Base-by-base conservation (phyloP, 2,888 invertebrate species). In the Agrotis puta region DNA sequence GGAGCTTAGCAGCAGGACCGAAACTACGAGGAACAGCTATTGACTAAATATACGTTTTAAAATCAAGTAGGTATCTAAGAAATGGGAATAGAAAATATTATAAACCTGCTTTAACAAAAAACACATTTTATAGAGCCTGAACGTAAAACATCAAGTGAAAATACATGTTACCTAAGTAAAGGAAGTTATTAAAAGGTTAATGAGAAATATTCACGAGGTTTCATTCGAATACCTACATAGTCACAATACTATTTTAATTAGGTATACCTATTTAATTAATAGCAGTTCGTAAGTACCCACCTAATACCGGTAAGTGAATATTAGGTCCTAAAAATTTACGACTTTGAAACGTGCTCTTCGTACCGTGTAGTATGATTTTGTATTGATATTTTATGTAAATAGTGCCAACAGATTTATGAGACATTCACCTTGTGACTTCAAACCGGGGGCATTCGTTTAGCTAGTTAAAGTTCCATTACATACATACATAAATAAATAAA, bases 381-480 rank as follows among this genome's bases (percentile, higher is more conserved):
- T 77, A 62, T 70, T 57, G 16, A 61, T 64, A 56, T 77, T 61
- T 73, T 69, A 69, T 57, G 61, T 59, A 54, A 59, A 64, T 61
- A 51, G n/a, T 51, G 56, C 43, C 22, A 39, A 16, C 4, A 51
- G 51, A 57, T 74, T 74, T 47, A 45, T 58, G 39, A 66, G 74
- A 51, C 68, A 64, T 80, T 79, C 71, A 80, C 76, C 71, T 76
- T 56, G 57, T 62, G 54, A 53, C 73, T 72, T 53, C 45, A 24
- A 54, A 54, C 51, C 53, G 65, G 47, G 3, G 22, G 48, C 51
- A 62, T 48, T 27, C 27, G 5, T 27, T 5, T 27, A 27, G 27
- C 6, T 27, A 27, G 27, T 27, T 27, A 27, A 27, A 5, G 6
- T 5, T 27, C 27, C 3, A 27, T 5, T 27, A 27, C 5, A n/a